These are phyloP conservation scores for Grammomys dolichurus DNA, from an alignment of 2,113 vertebrate genomes.

Conservation along the genomic window DNA sequence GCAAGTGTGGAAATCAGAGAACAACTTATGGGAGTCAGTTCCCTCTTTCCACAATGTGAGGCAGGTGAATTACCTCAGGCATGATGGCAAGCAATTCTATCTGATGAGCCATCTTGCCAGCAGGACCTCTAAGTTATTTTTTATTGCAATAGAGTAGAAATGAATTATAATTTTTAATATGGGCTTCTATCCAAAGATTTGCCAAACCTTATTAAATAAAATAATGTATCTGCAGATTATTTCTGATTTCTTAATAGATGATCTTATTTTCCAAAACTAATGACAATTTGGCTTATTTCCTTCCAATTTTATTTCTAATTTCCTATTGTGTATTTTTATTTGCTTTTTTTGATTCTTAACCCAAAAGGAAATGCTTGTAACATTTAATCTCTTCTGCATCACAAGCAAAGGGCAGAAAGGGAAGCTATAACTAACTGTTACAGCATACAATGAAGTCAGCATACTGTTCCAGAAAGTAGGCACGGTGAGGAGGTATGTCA, in stretches of 20 bases:
- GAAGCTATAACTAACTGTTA: neutral
- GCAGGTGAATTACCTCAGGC: neutral
- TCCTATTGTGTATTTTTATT: neutral
- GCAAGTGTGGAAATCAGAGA: neutral
- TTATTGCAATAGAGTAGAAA: neutral
- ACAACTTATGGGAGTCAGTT: neutral
- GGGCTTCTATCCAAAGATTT: neutral
- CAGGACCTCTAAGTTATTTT: neutral
- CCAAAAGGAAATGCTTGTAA: neutral
- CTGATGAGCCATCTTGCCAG: neutral
- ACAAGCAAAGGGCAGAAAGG: neutral
- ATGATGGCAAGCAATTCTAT: neutral
- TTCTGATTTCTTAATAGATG: neutral
- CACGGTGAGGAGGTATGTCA: neutral
- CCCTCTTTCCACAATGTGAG: too few relatives aligned
- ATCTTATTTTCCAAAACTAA: conserved; percentile 35
- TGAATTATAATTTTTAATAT: neutral
- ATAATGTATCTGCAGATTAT: neutral
- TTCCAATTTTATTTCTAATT: neutral
- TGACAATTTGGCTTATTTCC: neutral
- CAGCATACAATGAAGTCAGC: neutral
- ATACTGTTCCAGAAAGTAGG: neutral
- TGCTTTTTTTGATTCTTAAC: neutral
- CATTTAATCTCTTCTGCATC: neutral
- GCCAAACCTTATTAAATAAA: neutral